Percentiles rank a stretch among this genome's conserved stretches.
These are phyloP conservation scores for Caerostris darwini DNA, from an alignment of 1,140 invertebrate genomes.

Conservation along the genomic window DNA sequence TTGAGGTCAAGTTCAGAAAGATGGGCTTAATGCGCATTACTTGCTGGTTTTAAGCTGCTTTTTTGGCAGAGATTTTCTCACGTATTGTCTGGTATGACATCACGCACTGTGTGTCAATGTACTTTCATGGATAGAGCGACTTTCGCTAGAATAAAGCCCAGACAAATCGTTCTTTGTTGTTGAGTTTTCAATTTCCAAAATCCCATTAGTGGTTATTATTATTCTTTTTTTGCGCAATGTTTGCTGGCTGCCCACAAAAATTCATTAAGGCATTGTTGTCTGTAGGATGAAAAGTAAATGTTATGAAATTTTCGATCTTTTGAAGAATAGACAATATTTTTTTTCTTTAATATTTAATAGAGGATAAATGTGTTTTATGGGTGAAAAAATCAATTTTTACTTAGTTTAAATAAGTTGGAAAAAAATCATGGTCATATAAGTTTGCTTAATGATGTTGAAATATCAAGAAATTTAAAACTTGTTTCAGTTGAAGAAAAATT, in stretches of 20 bases:
- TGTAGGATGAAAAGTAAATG: background rate
- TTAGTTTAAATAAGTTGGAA: no score
- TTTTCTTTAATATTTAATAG: background rate
- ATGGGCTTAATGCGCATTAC: slow-evolving; percentile 15
- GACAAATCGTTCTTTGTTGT: slow-evolving; percentile 41
- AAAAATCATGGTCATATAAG: no score
- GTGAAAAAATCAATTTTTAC: no score
- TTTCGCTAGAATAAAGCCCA: background rate
- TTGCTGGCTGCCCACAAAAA: background rate
- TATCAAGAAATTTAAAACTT: no score
- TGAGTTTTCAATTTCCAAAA: background rate
- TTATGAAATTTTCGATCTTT: background rate
- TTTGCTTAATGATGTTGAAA: no score
- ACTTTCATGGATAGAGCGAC: background rate
- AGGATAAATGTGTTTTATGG: no score
- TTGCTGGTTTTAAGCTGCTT: background rate
- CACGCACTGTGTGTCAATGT: slow-evolving; percentile 3
- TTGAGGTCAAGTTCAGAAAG: slow-evolving; percentile 25
- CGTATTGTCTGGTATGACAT: slow-evolving; percentile 35
- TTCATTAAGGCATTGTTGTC: background rate
- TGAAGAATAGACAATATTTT: background rate
- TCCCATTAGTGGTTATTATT: background rate
- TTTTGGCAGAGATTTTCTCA: slow-evolving; percentile 21
- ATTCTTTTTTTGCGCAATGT: background rate
- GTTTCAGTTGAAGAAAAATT: no score